Conservation (phyloP, 2,888 invertebrate genomes). For the Idaea biselata region DNA sequence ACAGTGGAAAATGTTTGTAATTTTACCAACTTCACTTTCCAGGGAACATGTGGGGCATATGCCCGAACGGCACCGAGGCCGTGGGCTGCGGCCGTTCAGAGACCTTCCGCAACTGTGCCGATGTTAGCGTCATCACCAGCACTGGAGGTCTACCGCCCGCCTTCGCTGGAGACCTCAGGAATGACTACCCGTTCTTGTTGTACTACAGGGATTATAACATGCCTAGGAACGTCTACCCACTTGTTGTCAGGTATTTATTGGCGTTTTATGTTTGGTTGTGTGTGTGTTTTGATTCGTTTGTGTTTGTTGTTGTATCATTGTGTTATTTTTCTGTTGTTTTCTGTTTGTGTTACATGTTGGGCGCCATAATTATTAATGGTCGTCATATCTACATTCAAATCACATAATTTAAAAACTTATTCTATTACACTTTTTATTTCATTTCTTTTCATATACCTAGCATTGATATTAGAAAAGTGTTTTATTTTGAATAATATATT, state of each 20-base stretch:
- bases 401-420: neutral
- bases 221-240: constrained; percentile 84
- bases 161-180: constrained; percentile 81
- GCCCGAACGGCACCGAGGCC: constrained; percentile 91
- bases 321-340: constrained; percentile 19
- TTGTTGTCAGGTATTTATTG: constrained; percentile 84
- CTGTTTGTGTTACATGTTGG: constrained; percentile 14
- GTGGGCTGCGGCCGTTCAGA: constrained; percentile 95
- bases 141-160: constrained; percentile 87
- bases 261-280: constrained; percentile 9
- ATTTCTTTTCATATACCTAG: too few species aligned
- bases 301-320: constrained; percentile 15
- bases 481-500: too few species aligned
- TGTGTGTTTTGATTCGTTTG: constrained; percentile 6
- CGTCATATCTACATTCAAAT: neutral
- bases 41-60: constrained; percentile 96
- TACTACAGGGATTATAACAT: constrained; percentile 87
- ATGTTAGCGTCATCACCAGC: constrained; percentile 90
- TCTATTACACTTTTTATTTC: neutral
- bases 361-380: neutral
- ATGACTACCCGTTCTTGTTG: constrained; percentile 86
- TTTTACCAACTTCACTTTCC: constrained; percentile 17
- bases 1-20: too few species aligned
- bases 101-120: constrained; percentile 95
- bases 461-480: constrained; percentile 1